These are phyloP conservation scores for Drosophila insularis DNA, from an alignment of 1,140 invertebrate species.

Conservation along the genomic window DNA sequence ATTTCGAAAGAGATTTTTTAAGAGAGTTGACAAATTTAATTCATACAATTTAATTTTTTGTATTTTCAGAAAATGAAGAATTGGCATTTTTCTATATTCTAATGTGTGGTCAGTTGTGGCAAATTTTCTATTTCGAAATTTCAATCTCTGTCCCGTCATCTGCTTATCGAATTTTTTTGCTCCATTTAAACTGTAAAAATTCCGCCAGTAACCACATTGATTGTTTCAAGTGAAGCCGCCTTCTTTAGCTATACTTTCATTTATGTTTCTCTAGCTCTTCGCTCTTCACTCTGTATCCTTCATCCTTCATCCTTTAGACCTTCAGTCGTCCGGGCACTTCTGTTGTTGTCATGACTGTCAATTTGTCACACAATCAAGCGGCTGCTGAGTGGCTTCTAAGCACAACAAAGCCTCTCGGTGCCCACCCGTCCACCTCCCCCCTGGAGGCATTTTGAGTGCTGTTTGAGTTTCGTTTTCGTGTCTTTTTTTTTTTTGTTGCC, in stretches of 20 bases:
- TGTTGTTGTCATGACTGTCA: conserved; percentile 25
- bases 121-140: no score
- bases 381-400: conserved; percentile 28
- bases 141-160: background rate
- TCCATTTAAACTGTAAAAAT: background rate
- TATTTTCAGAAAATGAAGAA: no score
- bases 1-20: background rate
- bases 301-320: conserved; percentile 8
- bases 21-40: no score
- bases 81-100: no score
- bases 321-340: background rate
- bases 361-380: conserved; percentile 49
- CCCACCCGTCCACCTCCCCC: background rate
- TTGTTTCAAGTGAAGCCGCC: conserved; percentile 36
- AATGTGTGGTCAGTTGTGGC: no score
- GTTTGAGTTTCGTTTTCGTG: conserved; percentile 13
- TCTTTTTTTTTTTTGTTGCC: background rate
- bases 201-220: conserved; percentile 36
- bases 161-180: background rate
- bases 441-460: conserved; percentile 13
- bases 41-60: no score
- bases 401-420: background rate
- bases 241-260: background rate
- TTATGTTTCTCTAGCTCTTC: background rate
- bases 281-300: background rate